Percentiles rank a stretch among this genome's conserved stretches.
Conservation (phyloP, 1,140 invertebrate species). For the Heliconius nattereri region DNA sequence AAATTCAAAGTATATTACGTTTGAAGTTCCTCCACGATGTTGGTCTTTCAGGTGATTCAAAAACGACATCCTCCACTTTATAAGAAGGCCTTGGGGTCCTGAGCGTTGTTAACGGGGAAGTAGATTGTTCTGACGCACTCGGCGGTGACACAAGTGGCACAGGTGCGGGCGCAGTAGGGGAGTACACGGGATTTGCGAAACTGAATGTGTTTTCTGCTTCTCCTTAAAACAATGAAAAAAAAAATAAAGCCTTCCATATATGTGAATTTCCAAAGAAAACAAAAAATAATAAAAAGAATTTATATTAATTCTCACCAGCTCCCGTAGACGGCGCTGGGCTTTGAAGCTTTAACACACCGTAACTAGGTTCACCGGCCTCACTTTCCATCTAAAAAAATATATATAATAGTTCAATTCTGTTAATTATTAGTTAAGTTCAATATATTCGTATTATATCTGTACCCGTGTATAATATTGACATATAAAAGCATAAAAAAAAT, state of each 20-base stretch:
- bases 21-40: slow-evolving; percentile 83
- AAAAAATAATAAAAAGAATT: neutral
- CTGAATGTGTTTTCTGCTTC: slow-evolving; percentile 83
- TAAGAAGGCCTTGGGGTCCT: slow-evolving; percentile 81
- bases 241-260: neutral
- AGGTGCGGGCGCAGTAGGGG: slow-evolving; percentile 82
- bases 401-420: neutral
- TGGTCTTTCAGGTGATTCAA: slow-evolving; percentile 82
- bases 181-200: slow-evolving; percentile 91
- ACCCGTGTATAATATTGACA: too few relatives aligned
- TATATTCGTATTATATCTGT: too few relatives aligned
- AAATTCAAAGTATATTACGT: slow-evolving; percentile 69
- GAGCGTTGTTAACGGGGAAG: slow-evolving; percentile 56
- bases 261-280: neutral
- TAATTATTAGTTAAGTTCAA: too few relatives aligned
- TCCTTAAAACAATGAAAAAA: slow-evolving; percentile 38
- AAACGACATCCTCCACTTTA: slow-evolving; percentile 91
- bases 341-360: slow-evolving; percentile 70
- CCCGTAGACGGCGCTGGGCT: slow-evolving; percentile 63
- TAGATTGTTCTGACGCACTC: slow-evolving; percentile 51
- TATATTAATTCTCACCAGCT: slow-evolving; percentile 43
- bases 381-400: slow-evolving; percentile 66
- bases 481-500: too few relatives aligned
- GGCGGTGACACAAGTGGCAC: slow-evolving; percentile 60
- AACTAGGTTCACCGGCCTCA: slow-evolving; percentile 62